Conservation (phyloP, 2,113 vertebrate genomes). For the Solea solea region DNA sequence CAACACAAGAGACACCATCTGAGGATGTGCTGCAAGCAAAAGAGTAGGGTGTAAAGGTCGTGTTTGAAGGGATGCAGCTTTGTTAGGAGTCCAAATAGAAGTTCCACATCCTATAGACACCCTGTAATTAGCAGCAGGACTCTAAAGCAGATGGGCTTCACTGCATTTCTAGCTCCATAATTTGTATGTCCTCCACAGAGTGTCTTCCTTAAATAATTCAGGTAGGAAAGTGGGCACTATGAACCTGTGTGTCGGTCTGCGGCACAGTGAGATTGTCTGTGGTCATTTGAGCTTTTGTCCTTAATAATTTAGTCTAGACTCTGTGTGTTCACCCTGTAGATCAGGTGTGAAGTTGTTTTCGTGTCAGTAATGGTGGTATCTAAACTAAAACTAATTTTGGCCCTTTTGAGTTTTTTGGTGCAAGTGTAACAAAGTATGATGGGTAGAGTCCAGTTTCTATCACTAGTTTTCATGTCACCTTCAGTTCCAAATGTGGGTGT, state of each 20-base stretch:
- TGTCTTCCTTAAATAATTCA: conserved; percentile 79
- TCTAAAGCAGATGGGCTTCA: background rate
- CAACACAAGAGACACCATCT: conserved; percentile 9
- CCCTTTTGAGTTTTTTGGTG: background rate
- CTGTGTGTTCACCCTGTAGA: conserved; percentile 21
- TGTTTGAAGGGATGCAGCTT: conserved; percentile 20
- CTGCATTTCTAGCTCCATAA: conserved; percentile 5
- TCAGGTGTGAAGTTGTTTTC: conserved; percentile 43
- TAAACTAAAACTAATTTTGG: background rate
- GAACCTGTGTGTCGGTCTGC: conserved; percentile 46
- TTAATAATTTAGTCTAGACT: conserved; percentile 76
- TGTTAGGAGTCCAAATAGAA: conserved; percentile 20
- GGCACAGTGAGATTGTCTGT: conserved; percentile 39
- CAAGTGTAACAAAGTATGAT: background rate
- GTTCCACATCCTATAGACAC: conserved; percentile 1
- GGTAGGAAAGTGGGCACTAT: conserved; percentile 77
- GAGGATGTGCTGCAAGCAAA: conserved; percentile 5
- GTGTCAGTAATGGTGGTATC: background rate
- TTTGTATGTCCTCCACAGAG: conserved; percentile 30
- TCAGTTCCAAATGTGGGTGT: background rate
- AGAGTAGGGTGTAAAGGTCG: conserved; percentile 22
- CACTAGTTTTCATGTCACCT: background rate
- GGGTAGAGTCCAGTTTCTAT: background rate
- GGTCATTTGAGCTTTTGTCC: conserved; percentile 66
- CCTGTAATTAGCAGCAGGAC: conserved; percentile 4